Evolutionary conservation across 2,797 vertebrate genomes (phyloP), one percentile per base, ranked within the genome.

Genomic region (Tiaroga cobitis): DNA sequence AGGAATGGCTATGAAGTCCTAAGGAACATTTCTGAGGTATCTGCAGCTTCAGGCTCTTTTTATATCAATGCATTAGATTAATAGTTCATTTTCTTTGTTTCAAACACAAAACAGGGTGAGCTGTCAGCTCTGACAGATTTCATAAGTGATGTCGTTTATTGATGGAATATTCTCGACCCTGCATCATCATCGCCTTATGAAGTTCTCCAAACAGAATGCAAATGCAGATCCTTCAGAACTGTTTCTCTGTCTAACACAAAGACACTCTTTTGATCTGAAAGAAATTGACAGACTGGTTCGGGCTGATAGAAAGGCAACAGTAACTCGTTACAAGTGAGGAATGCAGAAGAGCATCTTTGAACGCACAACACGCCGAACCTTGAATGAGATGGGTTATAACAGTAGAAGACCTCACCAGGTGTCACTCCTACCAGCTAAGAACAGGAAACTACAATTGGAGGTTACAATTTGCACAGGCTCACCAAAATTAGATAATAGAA

Each of bases 211-310:
- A 46, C 54, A 41, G 51, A 83, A 72, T 72, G 49, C 34, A 19
- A 82, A 72, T 41, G 43, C 34, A 56, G 2, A 56, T 72, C 68
- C 24, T 72, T 32, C 10, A 72, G 80, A 82, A 34, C 34, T 32
- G 5, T 21, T 82, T 24, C 15, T 51, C 26, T 3, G 0, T 81
- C 46, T 54, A 67, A 26, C 43, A 69, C 29, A 68, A 59, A 32
- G 6, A 51, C 21, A 68, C 29, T 54, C 29, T 49, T 69, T 49
- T 68, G 32, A 81, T 41, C 19, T 51, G 43, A 54, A 39, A 43
- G 59, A 79, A 79, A 86, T 75, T 54, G 86, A 41, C 67, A 80
- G 76, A 86, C 83, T 85, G 85, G 72, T 82, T 88, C 5, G 1
- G 51, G 5, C 46, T 74, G 26, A 46, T 32, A 51, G 43, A 74